phyloP scores from a whole-genome alignment of 1,140 invertebrate species.

The Metaphire vulgaris region DNA sequence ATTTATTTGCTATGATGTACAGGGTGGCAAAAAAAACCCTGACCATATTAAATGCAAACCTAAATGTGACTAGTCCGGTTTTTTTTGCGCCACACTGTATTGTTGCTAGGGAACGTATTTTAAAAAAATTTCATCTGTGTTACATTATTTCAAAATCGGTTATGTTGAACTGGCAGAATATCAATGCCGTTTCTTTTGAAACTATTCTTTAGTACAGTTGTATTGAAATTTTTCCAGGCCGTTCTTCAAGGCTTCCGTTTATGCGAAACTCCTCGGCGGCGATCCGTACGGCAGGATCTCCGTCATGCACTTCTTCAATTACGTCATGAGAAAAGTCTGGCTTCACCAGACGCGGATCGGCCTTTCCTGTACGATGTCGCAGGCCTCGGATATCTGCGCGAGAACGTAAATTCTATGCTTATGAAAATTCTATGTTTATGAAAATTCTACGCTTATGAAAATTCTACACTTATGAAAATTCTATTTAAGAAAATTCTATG shows the following conservation, averaged over 20 bases:
- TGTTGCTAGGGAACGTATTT: neutral
- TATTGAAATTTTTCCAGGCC: conserved; percentile 55
- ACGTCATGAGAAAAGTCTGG: conserved; percentile 91
- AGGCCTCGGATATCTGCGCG: conserved; percentile 82
- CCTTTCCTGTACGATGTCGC: conserved; percentile 85
- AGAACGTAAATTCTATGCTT: conserved; percentile 62
- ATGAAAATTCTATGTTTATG: too few species aligned
- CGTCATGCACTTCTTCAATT: conserved; percentile 75
- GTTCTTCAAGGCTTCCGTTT: conserved; percentile 77
- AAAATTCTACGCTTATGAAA: too few species aligned
- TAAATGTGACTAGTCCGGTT: too few species aligned
- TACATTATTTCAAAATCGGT: too few species aligned
- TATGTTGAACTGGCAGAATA: too few species aligned
- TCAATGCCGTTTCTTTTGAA: too few species aligned
- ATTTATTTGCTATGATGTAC: conserved; percentile 5
- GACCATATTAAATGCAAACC: too few species aligned
- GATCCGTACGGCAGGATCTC: conserved; percentile 68
- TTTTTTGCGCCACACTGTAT: neutral
- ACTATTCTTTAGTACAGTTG: too few species aligned
- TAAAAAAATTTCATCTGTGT: conserved; percentile 1
- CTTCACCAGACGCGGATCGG: conserved; percentile 85
- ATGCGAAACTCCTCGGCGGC: conserved; percentile 69
- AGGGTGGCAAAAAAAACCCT: neutral
- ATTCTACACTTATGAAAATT: too few species aligned
- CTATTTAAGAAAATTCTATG: neutral